Base-by-base conservation (phyloP, 2,888 invertebrate species). In the Fabriciana adippe region DNA sequence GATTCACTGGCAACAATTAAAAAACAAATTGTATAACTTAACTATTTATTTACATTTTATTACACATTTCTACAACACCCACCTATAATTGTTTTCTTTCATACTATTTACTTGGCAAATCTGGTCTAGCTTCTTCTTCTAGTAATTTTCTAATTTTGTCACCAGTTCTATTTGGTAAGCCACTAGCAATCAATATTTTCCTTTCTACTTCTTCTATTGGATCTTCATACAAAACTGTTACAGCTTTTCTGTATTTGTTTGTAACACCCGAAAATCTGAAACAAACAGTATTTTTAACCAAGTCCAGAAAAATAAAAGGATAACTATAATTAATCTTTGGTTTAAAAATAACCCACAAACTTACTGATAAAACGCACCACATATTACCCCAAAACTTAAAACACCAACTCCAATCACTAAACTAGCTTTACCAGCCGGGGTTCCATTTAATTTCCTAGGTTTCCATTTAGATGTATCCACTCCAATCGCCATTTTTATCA, bases 371-470 rank as follows among this genome's bases (percentile, higher is more conserved):
- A 92, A 72, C 16, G 80, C 73, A 72, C 93, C 94, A 67, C 75
- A 79, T 55, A 90, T 13, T 61, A 89, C 75, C 69, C 93, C 93
- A 68, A 90, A 57, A 48, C 84, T 82, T 71, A 95, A 54, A 11
- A 92, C 69, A 41, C 91, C 92, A 21, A 87, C 74, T 14, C 93
- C 93, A 73, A 94, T 87, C 68, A 88, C 86, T 82, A 95, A 94
- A 72, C 95, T 87, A 68, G 93, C 89, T 71, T 76, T 80, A 73
- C 89, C 93, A 60, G 95, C 93, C 55, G 95, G 95, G 55, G 95
- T 95, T 75, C 95, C 95, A 83, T 90, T 92, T 69, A 94, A 85
- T 87, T 93, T 92, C 84, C 95, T 93, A 72, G 95, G 95, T 91
- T 95, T 95, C 82, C 95, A 92, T 81, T 91, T 92, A 73, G 87